Evolutionary conservation across 2,113 vertebrate genomes (phyloP).

Genomic region (Psilopsiagon aymara): DNA sequence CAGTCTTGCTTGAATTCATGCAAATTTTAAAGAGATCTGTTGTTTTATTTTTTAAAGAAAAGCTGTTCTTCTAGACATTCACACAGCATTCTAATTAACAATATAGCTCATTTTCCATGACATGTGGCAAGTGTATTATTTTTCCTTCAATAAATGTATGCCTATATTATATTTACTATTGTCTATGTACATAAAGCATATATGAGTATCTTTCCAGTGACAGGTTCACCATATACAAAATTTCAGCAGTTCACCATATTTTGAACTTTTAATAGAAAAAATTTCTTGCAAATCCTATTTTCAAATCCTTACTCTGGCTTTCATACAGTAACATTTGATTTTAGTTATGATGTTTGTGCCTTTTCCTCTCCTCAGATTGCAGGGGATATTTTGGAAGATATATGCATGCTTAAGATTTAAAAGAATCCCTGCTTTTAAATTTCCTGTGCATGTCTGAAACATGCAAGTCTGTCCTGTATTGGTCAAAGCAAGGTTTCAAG

Average conservation of each 20-base stretch:
- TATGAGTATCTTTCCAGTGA: neutral
- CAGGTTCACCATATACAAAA: neutral
- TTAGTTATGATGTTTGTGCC: neutral
- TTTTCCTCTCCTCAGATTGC: too few relatives aligned
- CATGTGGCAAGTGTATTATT: neutral
- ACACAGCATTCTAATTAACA: neutral
- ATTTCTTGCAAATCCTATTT: neutral
- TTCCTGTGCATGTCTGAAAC: neutral
- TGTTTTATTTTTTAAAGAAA: neutral
- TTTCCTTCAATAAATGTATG: neutral
- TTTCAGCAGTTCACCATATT: neutral
- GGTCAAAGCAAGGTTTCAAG: neutral
- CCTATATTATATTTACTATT: neutral
- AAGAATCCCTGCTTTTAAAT: neutral
- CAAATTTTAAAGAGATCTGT: neutral
- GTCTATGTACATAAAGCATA: neutral
- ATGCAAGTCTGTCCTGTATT: rapidly evolving
- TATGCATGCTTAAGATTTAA: neutral
- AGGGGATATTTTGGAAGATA: neutral
- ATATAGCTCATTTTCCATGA: neutral
- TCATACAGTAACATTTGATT: neutral
- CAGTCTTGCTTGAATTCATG: neutral
- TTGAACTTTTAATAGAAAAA: neutral
- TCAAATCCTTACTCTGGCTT: neutral
- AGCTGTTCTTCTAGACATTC: neutral